Percentiles rank a stretch among this genome's conserved stretches.
phyloP scores from a whole-genome alignment of 2,113 vertebrate species.

The Osmerus mordax region DNA sequence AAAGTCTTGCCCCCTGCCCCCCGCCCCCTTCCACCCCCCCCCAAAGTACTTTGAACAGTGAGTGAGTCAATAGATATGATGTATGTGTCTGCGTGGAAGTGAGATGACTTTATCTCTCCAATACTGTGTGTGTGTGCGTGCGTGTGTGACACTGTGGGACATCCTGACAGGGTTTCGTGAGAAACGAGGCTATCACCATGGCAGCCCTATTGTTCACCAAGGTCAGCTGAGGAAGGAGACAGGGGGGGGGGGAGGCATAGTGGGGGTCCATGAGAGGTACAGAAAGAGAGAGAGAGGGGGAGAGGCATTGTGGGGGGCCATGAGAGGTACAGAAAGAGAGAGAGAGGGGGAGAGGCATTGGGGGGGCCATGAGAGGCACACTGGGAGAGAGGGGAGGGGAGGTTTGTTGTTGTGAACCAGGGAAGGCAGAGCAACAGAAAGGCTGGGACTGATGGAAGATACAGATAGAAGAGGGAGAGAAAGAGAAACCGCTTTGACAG shows the following conservation, averaged over 20 bases:
- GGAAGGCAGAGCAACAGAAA: not conserved
- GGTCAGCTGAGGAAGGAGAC: conserved; percentile 10
- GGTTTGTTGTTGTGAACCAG: not conserved
- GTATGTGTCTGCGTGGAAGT: too few relatives aligned
- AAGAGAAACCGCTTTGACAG: not conserved
- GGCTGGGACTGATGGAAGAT: not conserved
- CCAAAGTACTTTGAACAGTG: too few relatives aligned
- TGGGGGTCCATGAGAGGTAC: too few relatives aligned
- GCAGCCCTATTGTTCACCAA: conserved; percentile 49
- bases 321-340: too few relatives aligned
- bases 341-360: not conserved
- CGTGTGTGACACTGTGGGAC: not conserved
- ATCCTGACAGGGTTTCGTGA: conserved; percentile 32
- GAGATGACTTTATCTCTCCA: not conserved
- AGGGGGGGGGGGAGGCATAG: not conserved
- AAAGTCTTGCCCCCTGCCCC: too few relatives aligned
- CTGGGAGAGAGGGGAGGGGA: not conserved
- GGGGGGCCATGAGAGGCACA: not conserved
- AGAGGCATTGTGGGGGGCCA: not conserved
- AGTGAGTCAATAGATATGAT: too few relatives aligned
- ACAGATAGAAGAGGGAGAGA: not conserved
- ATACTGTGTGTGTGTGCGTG: conserved; percentile 3
- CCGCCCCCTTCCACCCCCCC: too few relatives aligned
- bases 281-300: not conserved
- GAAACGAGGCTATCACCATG: conserved; percentile 53